Evolutionary conservation across 2,113 vertebrate genomes (phyloP).

Genomic region (Neodon shergylaensis): DNA sequence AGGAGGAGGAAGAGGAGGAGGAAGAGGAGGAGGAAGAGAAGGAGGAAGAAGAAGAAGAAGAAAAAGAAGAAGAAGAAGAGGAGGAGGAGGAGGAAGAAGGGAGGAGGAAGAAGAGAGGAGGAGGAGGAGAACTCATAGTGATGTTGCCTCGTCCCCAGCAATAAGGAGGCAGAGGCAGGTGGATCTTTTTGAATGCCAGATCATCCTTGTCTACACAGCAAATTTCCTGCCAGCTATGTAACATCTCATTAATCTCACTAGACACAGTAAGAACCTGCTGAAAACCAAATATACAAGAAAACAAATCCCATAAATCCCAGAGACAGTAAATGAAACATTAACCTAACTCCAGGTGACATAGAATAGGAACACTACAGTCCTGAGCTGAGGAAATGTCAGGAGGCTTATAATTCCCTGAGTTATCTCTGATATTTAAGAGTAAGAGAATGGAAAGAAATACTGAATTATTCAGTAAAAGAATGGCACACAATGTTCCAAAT

Average conservation of each 20-base stretch:
- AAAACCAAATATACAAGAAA: background rate
- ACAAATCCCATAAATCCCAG: background rate
- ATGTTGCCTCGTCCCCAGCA: background rate
- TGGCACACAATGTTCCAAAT: background rate
- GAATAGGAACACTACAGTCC: background rate
- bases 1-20: too few species aligned
- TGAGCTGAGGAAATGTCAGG: rapidly evolving
- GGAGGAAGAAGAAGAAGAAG: too few species aligned
- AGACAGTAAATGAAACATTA: background rate
- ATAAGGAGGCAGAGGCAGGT: background rate
- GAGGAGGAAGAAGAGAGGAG: too few species aligned
- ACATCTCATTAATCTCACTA: background rate
- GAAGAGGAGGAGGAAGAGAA: too few species aligned
- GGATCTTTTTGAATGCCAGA: background rate
- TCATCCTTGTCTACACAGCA: background rate
- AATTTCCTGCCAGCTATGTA: background rate
- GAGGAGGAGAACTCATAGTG: background rate
- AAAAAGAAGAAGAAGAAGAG: too few species aligned
- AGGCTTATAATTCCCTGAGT: background rate
- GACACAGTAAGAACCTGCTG: too few species aligned
- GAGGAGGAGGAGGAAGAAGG: too few species aligned
- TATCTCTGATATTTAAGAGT: background rate
- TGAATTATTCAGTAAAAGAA: background rate
- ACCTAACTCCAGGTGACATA: background rate
- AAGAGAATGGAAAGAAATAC: background rate